These are phyloP conservation scores for Mechanitis messenoides DNA, from an alignment of 2,888 invertebrate species.

Conservation along the genomic window DNA sequence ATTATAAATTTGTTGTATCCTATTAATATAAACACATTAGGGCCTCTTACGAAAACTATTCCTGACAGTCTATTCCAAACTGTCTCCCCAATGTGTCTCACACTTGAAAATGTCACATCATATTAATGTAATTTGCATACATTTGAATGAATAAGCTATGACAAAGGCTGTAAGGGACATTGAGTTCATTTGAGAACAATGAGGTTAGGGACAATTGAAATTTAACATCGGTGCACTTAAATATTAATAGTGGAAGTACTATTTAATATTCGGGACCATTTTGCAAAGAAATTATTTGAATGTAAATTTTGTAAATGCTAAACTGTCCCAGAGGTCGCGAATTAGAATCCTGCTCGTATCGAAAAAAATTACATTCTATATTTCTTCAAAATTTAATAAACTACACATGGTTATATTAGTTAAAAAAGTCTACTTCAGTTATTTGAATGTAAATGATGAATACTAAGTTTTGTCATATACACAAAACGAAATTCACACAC, in stretches of 20 bases:
- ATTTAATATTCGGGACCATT: constrained; percentile 1
- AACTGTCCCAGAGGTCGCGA: no score
- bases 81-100: constrained; percentile 23
- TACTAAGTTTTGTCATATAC: no score
- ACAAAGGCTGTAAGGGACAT: constrained; percentile 24
- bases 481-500: constrained; percentile 7
- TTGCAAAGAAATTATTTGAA: not conserved
- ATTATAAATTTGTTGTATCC: constrained; percentile 4
- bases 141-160: constrained; percentile 22
- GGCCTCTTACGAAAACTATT: constrained; percentile 7
- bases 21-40: constrained; percentile 4
- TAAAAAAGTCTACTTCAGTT: no score
- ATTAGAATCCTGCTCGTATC: no score
- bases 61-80: constrained; percentile 12
- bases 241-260: constrained; percentile 1
- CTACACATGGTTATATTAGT: no score
- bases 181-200: constrained; percentile 17
- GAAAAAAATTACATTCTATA: no score
- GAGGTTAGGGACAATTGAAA: constrained; percentile 9
- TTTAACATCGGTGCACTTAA: constrained; percentile 5
- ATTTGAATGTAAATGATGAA: not conserved
- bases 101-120: constrained; percentile 24
- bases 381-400: no score
- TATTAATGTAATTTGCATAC: constrained; percentile 28
- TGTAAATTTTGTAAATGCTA: no score